phyloP scores from a whole-genome alignment of 2,888 invertebrate genomes.

The Nemurella pictetii region DNA sequence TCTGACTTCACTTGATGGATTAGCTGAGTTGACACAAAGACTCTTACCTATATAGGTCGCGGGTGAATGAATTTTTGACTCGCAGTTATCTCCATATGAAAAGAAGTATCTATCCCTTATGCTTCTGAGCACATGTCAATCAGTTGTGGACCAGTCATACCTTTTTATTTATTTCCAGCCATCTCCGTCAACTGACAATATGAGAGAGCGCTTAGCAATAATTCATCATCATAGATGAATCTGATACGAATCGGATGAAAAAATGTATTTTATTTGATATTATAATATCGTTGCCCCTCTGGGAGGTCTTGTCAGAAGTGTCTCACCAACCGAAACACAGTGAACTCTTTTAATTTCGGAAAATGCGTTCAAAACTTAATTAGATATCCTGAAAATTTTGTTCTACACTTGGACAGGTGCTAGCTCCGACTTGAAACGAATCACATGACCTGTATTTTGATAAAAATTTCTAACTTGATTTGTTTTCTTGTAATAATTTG shows the following conservation, averaged over 20 bases:
- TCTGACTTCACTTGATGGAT: constrained; percentile 33
- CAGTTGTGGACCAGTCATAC: neutral
- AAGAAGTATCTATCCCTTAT: constrained; percentile 12
- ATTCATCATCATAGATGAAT: constrained; percentile 20
- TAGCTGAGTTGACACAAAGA: constrained; percentile 4
- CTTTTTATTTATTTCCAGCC: neutral
- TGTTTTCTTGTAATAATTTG: too few relatives aligned
- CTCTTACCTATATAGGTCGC: neutral
- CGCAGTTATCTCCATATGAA: constrained; percentile 35
- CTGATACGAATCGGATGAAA: constrained; percentile 13
- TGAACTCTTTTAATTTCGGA: neutral
- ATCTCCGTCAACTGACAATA: constrained; percentile 18
- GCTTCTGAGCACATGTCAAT: constrained; percentile 16
- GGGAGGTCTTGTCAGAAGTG: neutral
- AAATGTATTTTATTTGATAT: neutral
- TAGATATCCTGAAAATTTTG: too few relatives aligned
- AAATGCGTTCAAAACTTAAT: too few relatives aligned
- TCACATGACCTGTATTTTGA: too few relatives aligned
- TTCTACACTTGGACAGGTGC: too few relatives aligned
- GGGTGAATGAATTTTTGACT: constrained; percentile 7
- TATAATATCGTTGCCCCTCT: neutral
- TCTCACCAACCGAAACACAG: neutral
- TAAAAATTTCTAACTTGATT: too few relatives aligned
- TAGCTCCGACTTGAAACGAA: too few relatives aligned
- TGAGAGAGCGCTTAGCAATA: neutral